Conservation (phyloP, 2,113 vertebrate genomes). For the Callionymus lyra region DNA sequence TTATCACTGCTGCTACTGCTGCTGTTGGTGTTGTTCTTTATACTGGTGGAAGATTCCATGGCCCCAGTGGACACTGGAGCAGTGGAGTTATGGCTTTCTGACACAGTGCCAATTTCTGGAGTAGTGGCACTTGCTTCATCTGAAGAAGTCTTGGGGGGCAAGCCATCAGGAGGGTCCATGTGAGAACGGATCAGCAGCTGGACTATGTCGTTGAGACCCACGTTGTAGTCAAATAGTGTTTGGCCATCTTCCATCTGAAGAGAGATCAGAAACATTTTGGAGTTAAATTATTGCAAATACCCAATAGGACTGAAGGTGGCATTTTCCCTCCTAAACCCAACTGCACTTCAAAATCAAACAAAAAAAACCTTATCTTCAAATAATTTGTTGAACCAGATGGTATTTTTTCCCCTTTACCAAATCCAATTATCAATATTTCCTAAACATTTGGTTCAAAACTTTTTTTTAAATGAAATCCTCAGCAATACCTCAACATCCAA, state of each 20-base stretch:
- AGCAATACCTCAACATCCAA: too few relatives aligned
- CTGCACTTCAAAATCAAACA: too few relatives aligned
- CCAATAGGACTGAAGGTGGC: neutral
- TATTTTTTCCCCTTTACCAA: too few relatives aligned
- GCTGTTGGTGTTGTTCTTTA: conserved; percentile 42
- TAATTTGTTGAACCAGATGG: too few relatives aligned
- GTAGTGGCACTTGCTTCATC: conserved; percentile 37
- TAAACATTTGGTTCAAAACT: too few relatives aligned
- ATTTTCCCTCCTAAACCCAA: too few relatives aligned
- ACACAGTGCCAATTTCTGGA: conserved; percentile 9
- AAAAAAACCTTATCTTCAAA: too few relatives aligned
- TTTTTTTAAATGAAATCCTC: too few relatives aligned
- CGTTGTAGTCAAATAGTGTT: conserved; percentile 95
- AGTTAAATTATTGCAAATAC: too few relatives aligned
- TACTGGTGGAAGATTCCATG: conserved; percentile 35
- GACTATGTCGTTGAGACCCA: conserved; percentile 96
- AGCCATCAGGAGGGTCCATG: conserved; percentile 73
- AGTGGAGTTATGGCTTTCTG: conserved; percentile 1
- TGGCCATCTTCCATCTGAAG: conserved; percentile 94
- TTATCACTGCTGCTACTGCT: conserved; percentile 35
- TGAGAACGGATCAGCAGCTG: conserved; percentile 92
- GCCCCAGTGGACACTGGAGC: conserved; percentile 26
- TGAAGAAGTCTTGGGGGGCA: conserved; percentile 69
- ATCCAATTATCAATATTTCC: too few relatives aligned
- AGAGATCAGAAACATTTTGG: neutral